A percentile compares a stretch with the other conserved stretches of the same genome.
phyloP scores from a whole-genome alignment of 2,888 invertebrate genomes.

The Serripes groenlandicus region DNA sequence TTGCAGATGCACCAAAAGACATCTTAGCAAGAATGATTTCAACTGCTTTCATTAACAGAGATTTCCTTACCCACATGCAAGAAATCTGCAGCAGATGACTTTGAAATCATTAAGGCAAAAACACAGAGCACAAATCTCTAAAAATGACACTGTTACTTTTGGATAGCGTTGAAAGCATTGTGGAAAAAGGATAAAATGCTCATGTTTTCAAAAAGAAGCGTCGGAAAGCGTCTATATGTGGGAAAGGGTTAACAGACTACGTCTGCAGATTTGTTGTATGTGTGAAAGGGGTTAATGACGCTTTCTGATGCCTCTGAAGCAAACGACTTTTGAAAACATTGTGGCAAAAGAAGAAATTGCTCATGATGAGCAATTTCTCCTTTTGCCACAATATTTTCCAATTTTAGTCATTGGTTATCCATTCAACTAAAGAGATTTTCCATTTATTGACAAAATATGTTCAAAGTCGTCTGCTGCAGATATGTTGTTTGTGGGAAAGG shows the following conservation, averaged over 20 bases:
- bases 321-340: neutral
- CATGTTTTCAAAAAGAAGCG: neutral
- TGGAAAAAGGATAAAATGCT: neutral
- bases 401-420: neutral
- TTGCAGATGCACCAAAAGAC: no score
- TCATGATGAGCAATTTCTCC: neutral
- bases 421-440: neutral
- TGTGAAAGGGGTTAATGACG: neutral
- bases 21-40: neutral
- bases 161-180: neutral
- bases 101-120: no score
- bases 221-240: neutral
- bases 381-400: neutral
- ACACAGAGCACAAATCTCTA: no score
- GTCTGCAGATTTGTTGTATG: neutral
- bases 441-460: no score
- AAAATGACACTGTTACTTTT: no score
- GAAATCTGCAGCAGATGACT: no score
- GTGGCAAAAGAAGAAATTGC: neutral
- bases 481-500: neutral
- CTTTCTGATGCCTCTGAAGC: neutral
- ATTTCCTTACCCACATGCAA: neutral
- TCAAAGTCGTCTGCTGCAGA: neutral
- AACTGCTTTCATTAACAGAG: neutral
- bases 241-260: neutral